Conservation (phyloP, 30 jellyfish, hydroid and myxozoan genomes). For the Pelagia noctiluca region DNA sequence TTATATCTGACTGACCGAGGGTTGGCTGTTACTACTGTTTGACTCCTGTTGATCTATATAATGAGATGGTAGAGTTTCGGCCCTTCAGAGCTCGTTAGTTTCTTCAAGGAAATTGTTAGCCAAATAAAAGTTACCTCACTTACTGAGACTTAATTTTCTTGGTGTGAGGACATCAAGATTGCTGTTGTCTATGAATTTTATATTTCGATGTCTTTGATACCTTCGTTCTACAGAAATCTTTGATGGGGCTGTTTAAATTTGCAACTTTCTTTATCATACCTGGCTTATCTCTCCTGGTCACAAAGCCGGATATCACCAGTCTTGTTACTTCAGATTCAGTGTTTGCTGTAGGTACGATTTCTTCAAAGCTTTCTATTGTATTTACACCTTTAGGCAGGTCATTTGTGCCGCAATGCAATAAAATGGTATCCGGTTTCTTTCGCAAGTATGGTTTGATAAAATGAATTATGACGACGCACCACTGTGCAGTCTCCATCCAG, state of each 20-base stretch:
- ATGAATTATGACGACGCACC: background rate
- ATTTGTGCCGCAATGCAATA: background rate
- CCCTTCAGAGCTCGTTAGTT: conserved; percentile 33
- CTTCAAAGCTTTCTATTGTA: conserved; percentile 32
- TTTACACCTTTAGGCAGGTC: conserved; percentile 46
- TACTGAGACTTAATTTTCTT: conserved; percentile 22
- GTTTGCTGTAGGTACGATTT: conserved; percentile 21
- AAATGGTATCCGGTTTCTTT: background rate
- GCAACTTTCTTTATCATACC: conserved; percentile 42
- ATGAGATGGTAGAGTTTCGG: conserved; percentile 20
- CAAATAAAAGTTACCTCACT: conserved; percentile 30
- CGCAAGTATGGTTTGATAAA: conserved; percentile 1
- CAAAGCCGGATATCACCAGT: conserved; percentile 38
- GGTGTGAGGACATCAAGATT: conserved; percentile 32
- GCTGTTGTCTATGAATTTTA: conserved; percentile 26
- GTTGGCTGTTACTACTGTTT: conserved; percentile 28
- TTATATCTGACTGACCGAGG: conserved; percentile 14
- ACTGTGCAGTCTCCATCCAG: background rate
- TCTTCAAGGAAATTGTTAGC: conserved; percentile 30
- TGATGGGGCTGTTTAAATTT: conserved; percentile 41
- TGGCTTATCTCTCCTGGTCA: conserved; percentile 48
- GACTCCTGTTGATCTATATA: conserved; percentile 42
- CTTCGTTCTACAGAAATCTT: conserved; percentile 29
- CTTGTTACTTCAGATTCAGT: conserved; percentile 25
- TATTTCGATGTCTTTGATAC: too few relatives aligned